A percentile compares a stretch with the other conserved stretches of the same genome.
Evolutionary conservation across 2,888 invertebrate genomes (phyloP).

Genomic region (Venusia cambrica): DNA sequence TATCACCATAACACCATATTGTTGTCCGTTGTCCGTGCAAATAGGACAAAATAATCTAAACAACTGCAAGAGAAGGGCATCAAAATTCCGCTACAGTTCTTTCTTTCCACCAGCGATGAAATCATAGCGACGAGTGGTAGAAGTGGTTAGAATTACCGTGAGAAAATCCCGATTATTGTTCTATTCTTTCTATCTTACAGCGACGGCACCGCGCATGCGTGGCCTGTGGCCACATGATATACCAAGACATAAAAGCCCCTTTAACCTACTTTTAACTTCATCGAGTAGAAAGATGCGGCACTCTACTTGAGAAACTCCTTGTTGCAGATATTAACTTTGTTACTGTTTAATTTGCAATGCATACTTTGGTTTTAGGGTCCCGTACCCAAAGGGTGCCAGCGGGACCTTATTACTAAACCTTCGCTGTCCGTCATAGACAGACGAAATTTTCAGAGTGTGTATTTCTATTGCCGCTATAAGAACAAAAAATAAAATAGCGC

Average conservation of each 20-base stretch:
- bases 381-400: no score
- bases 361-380: no score
- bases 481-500: no score
- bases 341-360: no score
- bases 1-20: no score
- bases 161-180: slow-evolving; percentile 51
- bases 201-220: slow-evolving; percentile 29
- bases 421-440: no score
- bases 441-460: no score
- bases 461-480: no score
- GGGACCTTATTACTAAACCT: no score
- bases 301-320: slow-evolving; percentile 30
- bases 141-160: slow-evolving; percentile 46
- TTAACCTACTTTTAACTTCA: slow-evolving; percentile 44
- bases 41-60: no score
- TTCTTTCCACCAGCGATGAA: slow-evolving; percentile 36
- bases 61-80: no score
- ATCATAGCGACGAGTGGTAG: slow-evolving; percentile 31
- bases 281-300: slow-evolving; percentile 30
- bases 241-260: slow-evolving; percentile 35
- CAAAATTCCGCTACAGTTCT: slow-evolving; percentile 29
- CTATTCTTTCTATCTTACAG: slow-evolving; percentile 31
- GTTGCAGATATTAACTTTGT: slow-evolving; percentile 4
- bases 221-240: slow-evolving; percentile 23
- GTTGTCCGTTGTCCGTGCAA: no score